Evolutionary conservation across 2,113 vertebrate species (phyloP), one percentile per base, ranked within the genome.

Genomic region (Psittacara wagleri): DNA sequence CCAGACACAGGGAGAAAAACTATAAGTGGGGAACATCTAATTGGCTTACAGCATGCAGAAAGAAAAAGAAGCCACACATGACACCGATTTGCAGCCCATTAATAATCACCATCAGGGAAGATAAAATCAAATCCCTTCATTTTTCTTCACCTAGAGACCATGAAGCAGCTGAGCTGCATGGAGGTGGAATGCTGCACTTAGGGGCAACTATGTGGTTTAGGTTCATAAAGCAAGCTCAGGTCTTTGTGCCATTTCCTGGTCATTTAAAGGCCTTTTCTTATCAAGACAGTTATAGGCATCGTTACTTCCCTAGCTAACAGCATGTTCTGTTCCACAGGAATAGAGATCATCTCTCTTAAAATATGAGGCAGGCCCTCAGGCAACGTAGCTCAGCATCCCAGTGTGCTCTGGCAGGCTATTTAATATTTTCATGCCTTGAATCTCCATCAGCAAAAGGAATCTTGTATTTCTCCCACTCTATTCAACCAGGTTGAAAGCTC

Each of bases 71-170:
- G n/a, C 66, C 57, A 74, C 87, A 87, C 63, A 24, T 80, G 84
- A 90, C 93, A 93, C 72, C 43, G 84, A 55, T 94, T 95, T 41
- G 17, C 92, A 83, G 90, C 79, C 90, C 76, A 86, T 94, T 91
- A 77, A 72, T 82, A 83, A 72, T 48, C 81, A 83, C 78, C 59
- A 8, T 69, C 84, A 92, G 78, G 84, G 49, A 83, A 96, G 92
- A 83, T 59, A 90, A 91, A 96, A 88, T 57, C 76, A 92, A 94
- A 70, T 70, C 85, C 57, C 49, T 83, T 46, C n/a, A 4, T 69
- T 94, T 77, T 91, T 35, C 35, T 13, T 93, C 44, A 85, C 84
- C 15, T 76, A 31, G 52, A 89, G 84, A 86, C 43, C 18, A 0
- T 3, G 13, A 52, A 91, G 57, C 70, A 49, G 81, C 63, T 23